Percentiles rank a stretch among this genome's conserved stretches.
These are phyloP conservation scores for Zeus faber DNA, from an alignment of 2,113 vertebrate species.

Conservation along the genomic window DNA sequence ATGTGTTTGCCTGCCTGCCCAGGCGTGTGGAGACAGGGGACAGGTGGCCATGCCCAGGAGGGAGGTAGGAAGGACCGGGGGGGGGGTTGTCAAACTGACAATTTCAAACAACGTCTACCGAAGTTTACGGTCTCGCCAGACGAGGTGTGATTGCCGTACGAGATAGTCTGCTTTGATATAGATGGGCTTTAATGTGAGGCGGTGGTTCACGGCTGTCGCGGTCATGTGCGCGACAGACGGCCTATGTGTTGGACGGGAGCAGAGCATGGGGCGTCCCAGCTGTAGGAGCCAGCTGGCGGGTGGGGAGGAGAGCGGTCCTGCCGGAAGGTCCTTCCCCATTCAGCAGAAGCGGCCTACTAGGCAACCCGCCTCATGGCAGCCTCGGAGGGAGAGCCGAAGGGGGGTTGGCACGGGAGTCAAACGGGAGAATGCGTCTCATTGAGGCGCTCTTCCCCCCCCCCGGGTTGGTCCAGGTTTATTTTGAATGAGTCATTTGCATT, in stretches of 20 bases:
- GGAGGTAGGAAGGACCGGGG: conserved; percentile 22
- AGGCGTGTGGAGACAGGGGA: conserved; percentile 51
- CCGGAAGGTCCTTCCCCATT: conserved; percentile 60
- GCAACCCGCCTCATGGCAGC: conserved; percentile 27
- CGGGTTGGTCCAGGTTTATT: conserved; percentile 4
- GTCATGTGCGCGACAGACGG: conserved; percentile 54
- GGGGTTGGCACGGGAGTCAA: conserved; percentile 7
- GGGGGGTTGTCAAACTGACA: conserved; percentile 2
- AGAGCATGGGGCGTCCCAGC: conserved; percentile 67
- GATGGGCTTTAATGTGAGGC: too few species aligned
- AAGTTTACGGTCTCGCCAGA: neutral
- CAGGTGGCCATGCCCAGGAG: conserved; percentile 57
- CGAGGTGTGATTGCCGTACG: too few species aligned
- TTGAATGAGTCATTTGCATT: neutral
- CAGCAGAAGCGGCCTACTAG: conserved; percentile 37
- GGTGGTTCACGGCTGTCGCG: too few species aligned
- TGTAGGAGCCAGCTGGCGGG: conserved; percentile 71
- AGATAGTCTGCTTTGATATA: too few species aligned
- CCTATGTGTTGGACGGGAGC: conserved; percentile 57
- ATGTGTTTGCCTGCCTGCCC: conserved; percentile 62
- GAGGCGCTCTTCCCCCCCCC: neutral
- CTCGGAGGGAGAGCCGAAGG: conserved; percentile 17
- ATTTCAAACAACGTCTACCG: neutral
- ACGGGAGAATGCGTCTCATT: neutral
- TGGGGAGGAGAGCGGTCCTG: conserved; percentile 39